Conservation (phyloP, 2,113 vertebrate species). For the Clarias macrocephalus region DNA sequence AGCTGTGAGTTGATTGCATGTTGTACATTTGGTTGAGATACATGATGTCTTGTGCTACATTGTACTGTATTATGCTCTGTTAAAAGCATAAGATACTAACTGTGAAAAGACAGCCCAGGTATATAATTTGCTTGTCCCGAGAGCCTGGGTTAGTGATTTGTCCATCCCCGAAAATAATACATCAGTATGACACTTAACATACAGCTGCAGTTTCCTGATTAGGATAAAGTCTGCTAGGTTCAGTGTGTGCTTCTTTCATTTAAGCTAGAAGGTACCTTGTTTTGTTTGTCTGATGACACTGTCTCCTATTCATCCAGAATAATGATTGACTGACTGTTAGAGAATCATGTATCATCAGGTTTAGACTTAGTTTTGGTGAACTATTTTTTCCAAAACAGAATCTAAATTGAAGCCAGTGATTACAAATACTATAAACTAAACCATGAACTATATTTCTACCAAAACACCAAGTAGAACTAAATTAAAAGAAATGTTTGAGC, state of each 20-base stretch:
- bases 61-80: background rate
- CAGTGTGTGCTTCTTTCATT: background rate
- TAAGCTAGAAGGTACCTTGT: background rate
- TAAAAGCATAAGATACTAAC: background rate
- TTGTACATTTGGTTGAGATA: background rate
- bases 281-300: background rate
- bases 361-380: too few species aligned
- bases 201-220: conserved; percentile 5
- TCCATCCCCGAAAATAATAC: conserved; percentile 5
- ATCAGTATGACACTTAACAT: background rate
- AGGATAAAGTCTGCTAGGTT: background rate
- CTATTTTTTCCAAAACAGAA: too few species aligned
- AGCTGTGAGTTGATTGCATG: background rate
- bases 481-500: background rate
- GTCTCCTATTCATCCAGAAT: background rate
- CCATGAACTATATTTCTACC: background rate
- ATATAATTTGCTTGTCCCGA: background rate
- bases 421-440: background rate
- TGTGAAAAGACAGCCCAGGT: background rate
- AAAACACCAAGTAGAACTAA: background rate
- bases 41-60: background rate
- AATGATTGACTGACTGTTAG: background rate
- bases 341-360: background rate
- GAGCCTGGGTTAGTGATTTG: background rate
- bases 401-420: background rate